A percentile compares a stretch with the other conserved stretches of the same genome.
Conservation (phyloP, 2,113 vertebrate genomes). For the Thalassoma bifasciatum region DNA sequence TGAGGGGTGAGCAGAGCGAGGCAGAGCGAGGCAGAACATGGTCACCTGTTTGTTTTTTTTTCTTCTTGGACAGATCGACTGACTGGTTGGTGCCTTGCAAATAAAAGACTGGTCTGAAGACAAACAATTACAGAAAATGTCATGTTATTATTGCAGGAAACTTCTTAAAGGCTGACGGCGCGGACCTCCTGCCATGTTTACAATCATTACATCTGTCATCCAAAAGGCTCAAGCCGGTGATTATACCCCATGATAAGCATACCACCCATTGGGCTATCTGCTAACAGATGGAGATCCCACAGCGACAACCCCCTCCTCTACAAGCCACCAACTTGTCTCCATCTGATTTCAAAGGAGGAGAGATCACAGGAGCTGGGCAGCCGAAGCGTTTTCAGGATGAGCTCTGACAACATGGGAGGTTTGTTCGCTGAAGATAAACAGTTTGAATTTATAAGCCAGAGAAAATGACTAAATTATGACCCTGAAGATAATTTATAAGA, state of each 20-base stretch:
- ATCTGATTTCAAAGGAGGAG: conserved; percentile 9
- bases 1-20: too few relatives aligned
- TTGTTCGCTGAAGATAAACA: neutral
- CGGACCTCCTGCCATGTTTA: conserved; percentile 29
- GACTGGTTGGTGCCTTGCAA: neutral
- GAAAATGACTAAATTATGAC: too few relatives aligned
- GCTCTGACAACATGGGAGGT: neutral
- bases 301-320: conserved; percentile 15
- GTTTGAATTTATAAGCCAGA: neutral
- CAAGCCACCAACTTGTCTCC: conserved; percentile 19
- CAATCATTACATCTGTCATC: conserved; percentile 37
- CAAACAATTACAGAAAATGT: conserved; percentile 15
- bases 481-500: too few relatives aligned
- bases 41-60: neutral
- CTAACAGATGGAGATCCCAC: conserved; percentile 52
- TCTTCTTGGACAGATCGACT: neutral
- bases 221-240: conserved; percentile 30
- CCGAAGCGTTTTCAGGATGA: neutral
- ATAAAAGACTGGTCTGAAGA: conserved; percentile 2
- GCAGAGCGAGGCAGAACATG: conserved; percentile 6
- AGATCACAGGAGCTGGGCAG: neutral
- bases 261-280: conserved; percentile 31
- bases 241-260: conserved; percentile 39
- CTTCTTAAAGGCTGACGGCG: conserved; percentile 11
- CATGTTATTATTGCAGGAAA: conserved; percentile 11